These are phyloP conservation scores for Fabriciana adippe DNA, from an alignment of 2,888 invertebrate genomes.

Conservation along the genomic window DNA sequence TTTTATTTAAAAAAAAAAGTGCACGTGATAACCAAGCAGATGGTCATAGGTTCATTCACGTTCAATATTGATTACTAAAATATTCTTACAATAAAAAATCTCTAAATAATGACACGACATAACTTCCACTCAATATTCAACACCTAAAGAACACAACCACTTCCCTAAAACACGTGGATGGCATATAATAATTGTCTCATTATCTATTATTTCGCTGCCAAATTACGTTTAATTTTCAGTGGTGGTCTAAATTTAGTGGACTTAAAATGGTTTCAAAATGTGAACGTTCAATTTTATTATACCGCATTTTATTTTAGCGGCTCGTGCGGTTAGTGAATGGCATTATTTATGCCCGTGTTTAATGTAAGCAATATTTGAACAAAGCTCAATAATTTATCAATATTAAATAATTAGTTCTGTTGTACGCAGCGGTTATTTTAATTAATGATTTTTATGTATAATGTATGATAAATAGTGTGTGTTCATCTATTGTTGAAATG, in stretches of 20 bases:
- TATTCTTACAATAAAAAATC: not conserved
- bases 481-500: constrained; percentile 10
- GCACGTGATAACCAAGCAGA: too few species aligned
- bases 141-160: not conserved
- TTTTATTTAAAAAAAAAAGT: too few species aligned
- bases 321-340: constrained; percentile 34
- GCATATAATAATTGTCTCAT: constrained; percentile 11
- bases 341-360: constrained; percentile 35
- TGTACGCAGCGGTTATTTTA: constrained; percentile 33
- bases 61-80: not conserved
- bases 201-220: constrained; percentile 33
- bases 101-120: too few species aligned
- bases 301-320: constrained; percentile 36
- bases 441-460: constrained; percentile 30
- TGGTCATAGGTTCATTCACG: too few species aligned
- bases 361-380: constrained; percentile 37
- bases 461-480: constrained; percentile 1
- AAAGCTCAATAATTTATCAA: constrained; percentile 38
- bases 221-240: constrained; percentile 37
- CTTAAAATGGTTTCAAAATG: constrained; percentile 37
- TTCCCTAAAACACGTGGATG: constrained; percentile 11
- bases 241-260: constrained; percentile 36
- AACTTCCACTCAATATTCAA: too few species aligned
- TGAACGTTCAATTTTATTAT: constrained; percentile 34
- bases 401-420: constrained; percentile 39